Evolutionary conservation across 2,113 vertebrate species (phyloP), one percentile per base, ranked within the genome.

Genomic region (Actinemys pallida): DNA sequence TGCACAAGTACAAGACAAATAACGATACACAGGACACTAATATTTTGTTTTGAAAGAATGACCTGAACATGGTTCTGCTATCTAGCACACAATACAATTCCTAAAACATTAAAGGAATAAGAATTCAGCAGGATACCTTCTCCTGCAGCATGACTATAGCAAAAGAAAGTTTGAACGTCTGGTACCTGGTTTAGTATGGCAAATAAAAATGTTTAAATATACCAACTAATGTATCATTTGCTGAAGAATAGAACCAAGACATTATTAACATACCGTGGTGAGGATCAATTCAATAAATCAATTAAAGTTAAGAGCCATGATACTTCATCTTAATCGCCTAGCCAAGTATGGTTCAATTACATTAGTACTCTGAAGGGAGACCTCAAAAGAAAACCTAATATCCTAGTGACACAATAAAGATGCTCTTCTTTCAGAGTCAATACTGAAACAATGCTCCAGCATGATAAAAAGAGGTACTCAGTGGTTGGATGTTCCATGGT

Each of bases 91-190:
- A 81, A 81, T 50, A 54, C 25, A 96, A 91, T 79, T 88, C 90
- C 88, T 50, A 0, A 47, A 84, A 24, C 5, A 5, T 10, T 82
- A 10, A 1, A 88, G 78, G 83, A 76, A 85, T 76, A 79, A 24
- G 65, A 80, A 86, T 31, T 69, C 50, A 45, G 62, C 82, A 87
- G 89, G 84, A 95, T 90, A 53, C 84, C 95, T 95, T 86, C 80
- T 22, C 45, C 27, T 93, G 91, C 93, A 83, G 91, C 92, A 52
- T 2, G 56, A 78, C 78, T 6, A 75, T 81, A 65, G 79, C 0
- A 39, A 87, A 88, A 62, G 86, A 90, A 0, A 11, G 53, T 82
- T 52, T 5, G 81, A 80, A 95, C 85, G 93, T 91, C 88, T 90
- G 84, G 86, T 27, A 53, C 54, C 35, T 39, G 49, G 6, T 39